These are phyloP conservation scores for Penelope pileata DNA, from an alignment of 2,113 vertebrate species.

Conservation along the genomic window DNA sequence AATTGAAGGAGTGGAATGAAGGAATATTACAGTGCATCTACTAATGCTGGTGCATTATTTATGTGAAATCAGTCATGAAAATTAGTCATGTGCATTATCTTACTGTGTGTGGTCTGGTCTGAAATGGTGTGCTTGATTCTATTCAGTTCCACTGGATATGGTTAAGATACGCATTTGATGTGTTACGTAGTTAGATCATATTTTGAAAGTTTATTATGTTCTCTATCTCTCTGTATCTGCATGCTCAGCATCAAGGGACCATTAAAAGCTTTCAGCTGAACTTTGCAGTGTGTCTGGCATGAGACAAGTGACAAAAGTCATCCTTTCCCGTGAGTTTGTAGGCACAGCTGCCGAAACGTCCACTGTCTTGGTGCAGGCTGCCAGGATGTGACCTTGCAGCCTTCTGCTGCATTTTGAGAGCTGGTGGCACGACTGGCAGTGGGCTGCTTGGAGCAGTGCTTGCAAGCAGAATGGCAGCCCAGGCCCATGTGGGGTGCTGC, in stretches of 20 bases:
- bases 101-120: constrained; percentile 71
- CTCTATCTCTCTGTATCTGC: constrained; percentile 62
- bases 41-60: constrained; percentile 56
- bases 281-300: constrained; percentile 1
- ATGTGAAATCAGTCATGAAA: constrained; percentile 66
- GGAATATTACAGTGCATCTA: not conserved
- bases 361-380: not conserved
- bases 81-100: constrained; percentile 71
- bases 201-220: constrained; percentile 53
- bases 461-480: not conserved
- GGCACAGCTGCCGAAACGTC: not conserved
- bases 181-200: constrained; percentile 38
- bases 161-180: constrained; percentile 44
- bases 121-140: constrained; percentile 48
- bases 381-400: not conserved
- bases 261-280: constrained; percentile 45
- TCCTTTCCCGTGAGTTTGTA: not conserved
- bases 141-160: constrained; percentile 20
- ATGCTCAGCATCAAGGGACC: constrained; percentile 43
- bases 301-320: constrained; percentile 38
- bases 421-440: not conserved
- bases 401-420: accelerated
- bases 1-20: constrained; percentile 51
- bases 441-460: not conserved
- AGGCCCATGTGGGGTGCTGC: accelerated